Evolutionary conservation across 2,113 vertebrate genomes (phyloP), one percentile per base, ranked within the genome.

Genomic region (Laticauda laticaudata): DNA sequence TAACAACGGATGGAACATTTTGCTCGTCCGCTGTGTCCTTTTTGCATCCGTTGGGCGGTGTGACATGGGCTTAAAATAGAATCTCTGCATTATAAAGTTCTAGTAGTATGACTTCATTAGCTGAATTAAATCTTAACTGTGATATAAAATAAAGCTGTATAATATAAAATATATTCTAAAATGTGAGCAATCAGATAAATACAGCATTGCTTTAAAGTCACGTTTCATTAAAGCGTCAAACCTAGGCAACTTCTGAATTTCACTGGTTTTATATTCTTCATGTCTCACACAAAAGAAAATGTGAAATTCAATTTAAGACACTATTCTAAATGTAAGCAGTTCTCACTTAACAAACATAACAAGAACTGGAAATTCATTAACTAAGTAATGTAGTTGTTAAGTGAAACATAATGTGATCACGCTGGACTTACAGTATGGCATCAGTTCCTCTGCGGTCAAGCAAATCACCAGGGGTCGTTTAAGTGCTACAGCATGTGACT

Each of bases 271-370:
- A 94, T 97, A 97, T 96, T 97, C 97, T 97, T 98, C 97, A 95
- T 96, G 95, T 97, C 97, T 97, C 96, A 97, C 92, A 97, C 96
- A 97, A 95, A 97, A 95, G 97, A 97, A 94, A 97, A 96, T 95
- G 97, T 97, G 97, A 98, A 97, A 97, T 96, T 96, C 97, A 98
- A 97, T 97, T 97, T 95, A 96, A 97, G 97, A 97, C 96, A 97
- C 97, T 97, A 97, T 97, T 97, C 97, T 94, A 97, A 97, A 97
- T 97, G 94, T 96, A 81, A 43, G 34, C 18, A 81, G 18, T 43
- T 43, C 18, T 81, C 75, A 81, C 18, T 21, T 81, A 81, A 39
- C 34, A 39, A 81, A 39, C 15, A 21, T 18, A 21, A 43, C 3
- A 43, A 20, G 34, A 20, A 20, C 69, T 20, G 15, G 34, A 15